These are phyloP conservation scores for Notodromas monacha DNA, from an alignment of 2,888 invertebrate genomes.

Conservation along the genomic window DNA sequence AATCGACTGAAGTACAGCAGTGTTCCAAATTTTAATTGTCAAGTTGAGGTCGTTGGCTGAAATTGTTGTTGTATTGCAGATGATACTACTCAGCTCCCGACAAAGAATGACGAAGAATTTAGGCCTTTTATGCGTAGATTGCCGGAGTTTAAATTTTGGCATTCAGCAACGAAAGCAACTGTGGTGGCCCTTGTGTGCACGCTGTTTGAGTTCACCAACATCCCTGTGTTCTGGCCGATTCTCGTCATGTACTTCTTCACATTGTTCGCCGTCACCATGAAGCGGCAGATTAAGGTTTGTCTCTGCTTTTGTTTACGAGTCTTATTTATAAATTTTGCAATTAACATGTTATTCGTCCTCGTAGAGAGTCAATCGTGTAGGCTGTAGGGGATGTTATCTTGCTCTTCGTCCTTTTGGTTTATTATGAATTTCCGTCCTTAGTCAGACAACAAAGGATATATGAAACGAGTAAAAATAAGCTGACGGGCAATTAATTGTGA, in stretches of 20 bases:
- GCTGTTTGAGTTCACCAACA: conserved; percentile 85
- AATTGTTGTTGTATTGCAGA: conserved; percentile 15
- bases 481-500: too few species aligned
- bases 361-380: too few species aligned
- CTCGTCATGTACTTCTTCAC: conserved; percentile 98
- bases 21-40: background rate
- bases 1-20: too few species aligned
- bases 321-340: too few species aligned
- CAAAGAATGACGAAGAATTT: conserved; percentile 81
- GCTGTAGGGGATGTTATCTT: too few species aligned
- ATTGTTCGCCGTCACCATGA: conserved; percentile 94
- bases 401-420: too few species aligned
- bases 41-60: background rate
- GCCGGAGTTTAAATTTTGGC: conserved; percentile 99
- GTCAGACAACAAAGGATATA: too few species aligned
- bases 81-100: conserved; percentile 80
- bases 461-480: too few species aligned
- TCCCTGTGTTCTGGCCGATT: conserved; percentile 99
- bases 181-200: conserved; percentile 62
- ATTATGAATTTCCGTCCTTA: too few species aligned
- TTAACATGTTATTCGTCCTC: too few species aligned
- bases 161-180: conserved; percentile 78
- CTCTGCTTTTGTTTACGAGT: conserved; percentile 7
- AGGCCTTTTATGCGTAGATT: conserved; percentile 78
- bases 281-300: conserved; percentile 85